These are phyloP conservation scores for Sitobion miscanthi DNA, from an alignment of 1,140 invertebrate species.

Conservation along the genomic window DNA sequence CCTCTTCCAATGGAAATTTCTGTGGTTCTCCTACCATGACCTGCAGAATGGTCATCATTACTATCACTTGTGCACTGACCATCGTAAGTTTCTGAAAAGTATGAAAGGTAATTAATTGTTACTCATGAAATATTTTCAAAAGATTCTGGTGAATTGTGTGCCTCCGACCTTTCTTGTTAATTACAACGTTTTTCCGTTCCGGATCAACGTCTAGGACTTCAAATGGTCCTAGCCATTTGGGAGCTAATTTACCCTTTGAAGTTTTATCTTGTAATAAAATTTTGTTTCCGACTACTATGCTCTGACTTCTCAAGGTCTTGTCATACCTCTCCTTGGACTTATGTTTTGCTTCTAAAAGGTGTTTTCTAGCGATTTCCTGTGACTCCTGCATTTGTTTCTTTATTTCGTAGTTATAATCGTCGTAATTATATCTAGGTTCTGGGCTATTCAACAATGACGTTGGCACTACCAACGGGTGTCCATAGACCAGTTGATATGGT, in stretches of 20 bases:
- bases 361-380: too few relatives aligned
- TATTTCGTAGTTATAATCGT: too few relatives aligned
- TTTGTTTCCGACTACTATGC: not conserved
- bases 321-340: constrained; percentile 61
- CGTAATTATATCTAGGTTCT: too few relatives aligned
- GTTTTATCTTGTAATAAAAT: not conserved
- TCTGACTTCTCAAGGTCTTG: not conserved
- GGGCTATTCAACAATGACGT: too few relatives aligned
- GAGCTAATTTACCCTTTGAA: not conserved
- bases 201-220: not conserved
- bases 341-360: constrained; percentile 49
- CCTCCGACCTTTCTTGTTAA: not conserved
- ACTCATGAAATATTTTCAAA: not conserved
- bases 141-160: not conserved
- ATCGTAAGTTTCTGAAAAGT: not conserved
- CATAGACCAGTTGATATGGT: too few relatives aligned
- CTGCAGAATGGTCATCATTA: not conserved
- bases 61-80: too few relatives aligned
- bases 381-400: too few relatives aligned
- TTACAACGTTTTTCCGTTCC: not conserved
- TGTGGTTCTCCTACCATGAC: too few relatives aligned
- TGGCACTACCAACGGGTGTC: too few relatives aligned
- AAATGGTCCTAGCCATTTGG: not conserved
- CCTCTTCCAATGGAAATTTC: too few relatives aligned
- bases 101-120: not conserved